Conservation (phyloP, 2,888 invertebrate genomes). For the Crocallis elinguaria region DNA sequence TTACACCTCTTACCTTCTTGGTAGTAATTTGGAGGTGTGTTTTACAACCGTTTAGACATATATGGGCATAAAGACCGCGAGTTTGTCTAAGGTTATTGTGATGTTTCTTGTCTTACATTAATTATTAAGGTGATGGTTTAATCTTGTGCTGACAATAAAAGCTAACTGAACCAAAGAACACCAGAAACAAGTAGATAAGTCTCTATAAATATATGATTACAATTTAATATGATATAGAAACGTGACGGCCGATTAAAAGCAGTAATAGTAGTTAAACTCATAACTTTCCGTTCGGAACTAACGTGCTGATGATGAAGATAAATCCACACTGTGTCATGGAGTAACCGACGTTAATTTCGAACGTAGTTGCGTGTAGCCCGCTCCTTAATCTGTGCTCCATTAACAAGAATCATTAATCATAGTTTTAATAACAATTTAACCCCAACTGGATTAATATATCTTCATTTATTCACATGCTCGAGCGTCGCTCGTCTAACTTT, state of each 20-base stretch:
- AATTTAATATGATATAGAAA: conserved; percentile 1
- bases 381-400: conserved; percentile 81
- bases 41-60: conserved; percentile 24
- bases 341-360: conserved; percentile 72
- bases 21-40: conserved; percentile 31
- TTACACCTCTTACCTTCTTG: conserved; percentile 35
- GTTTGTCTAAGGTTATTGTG: not conserved
- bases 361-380: conserved; percentile 72
- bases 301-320: conserved; percentile 78
- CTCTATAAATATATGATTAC: not conserved
- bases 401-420: conserved; percentile 81
- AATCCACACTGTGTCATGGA: conserved; percentile 73
- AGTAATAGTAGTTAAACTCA: conserved; percentile 23
- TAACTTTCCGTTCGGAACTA: conserved; percentile 52
- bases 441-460: conserved; percentile 83
- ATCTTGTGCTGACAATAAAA: no score
- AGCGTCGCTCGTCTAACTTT: conserved; percentile 64
- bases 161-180: no score
- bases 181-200: no score
- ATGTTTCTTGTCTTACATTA: not conserved
- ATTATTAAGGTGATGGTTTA: no score
- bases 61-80: conserved; percentile 7
- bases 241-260: conserved; percentile 23
- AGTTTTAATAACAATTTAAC: conserved; percentile 85
- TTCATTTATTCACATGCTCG: conserved; percentile 75